Evolutionary conservation across 2,113 vertebrate genomes (phyloP).

Genomic region (Picathartes gymnocephalus): DNA sequence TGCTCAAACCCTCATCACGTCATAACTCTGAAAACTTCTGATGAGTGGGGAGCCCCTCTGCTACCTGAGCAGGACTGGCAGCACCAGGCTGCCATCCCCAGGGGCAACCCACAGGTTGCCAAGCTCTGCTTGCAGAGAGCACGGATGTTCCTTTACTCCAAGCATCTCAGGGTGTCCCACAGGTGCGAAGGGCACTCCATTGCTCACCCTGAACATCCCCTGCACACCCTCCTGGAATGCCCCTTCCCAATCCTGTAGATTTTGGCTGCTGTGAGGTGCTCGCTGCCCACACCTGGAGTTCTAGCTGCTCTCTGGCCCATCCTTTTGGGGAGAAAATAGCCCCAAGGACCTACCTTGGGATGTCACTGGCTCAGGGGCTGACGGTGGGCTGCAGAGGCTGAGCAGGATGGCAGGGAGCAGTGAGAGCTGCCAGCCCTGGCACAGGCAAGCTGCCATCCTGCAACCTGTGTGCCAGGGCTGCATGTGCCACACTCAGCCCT

Average conservation of each 20-base stretch:
- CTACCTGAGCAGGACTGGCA: neutral
- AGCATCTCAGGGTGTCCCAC: neutral
- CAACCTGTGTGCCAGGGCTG: neutral
- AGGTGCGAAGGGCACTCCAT: neutral
- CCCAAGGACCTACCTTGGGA: slow-evolving; percentile 48
- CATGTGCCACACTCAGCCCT: fast-evolving
- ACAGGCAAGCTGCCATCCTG: slow-evolving; percentile 10
- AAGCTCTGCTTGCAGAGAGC: neutral
- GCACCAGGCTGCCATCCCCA: neutral
- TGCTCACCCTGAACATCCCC: fast-evolving
- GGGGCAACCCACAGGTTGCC: neutral
- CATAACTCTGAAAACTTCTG: neutral
- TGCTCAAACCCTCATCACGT: neutral
- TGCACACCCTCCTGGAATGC: neutral
- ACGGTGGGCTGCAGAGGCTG: neutral
- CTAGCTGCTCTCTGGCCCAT: neutral
- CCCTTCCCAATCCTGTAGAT: neutral
- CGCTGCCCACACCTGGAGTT: fast-evolving
- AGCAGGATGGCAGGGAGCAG: neutral
- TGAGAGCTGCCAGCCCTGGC: neutral
- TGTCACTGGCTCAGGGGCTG: neutral
- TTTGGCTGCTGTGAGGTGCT: neutral
- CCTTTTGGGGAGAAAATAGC: neutral
- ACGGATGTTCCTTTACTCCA: neutral
- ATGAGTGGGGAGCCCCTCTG: neutral